These are phyloP conservation scores for Liodrosophila aerea DNA, from an alignment of 2,888 invertebrate genomes.

Conservation along the genomic window DNA sequence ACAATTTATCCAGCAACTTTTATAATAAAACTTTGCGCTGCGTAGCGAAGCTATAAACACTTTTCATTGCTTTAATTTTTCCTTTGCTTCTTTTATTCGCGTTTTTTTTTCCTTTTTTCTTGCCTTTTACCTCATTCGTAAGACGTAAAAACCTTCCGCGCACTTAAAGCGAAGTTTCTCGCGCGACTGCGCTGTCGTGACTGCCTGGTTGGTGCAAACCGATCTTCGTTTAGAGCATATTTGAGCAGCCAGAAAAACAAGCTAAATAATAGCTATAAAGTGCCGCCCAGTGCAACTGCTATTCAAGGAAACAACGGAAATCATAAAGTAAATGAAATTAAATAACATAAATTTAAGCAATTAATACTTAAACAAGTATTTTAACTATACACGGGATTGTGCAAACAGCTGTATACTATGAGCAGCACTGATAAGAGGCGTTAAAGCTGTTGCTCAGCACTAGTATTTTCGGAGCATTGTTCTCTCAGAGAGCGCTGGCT, in stretches of 20 bases:
- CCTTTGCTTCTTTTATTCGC: constrained; percentile 38
- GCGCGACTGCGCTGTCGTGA: constrained; percentile 65
- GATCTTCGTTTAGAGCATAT: constrained; percentile 41
- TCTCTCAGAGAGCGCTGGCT: constrained; percentile 14
- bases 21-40: constrained; percentile 13
- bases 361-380: no score
- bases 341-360: no score
- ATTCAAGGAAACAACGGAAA: no score
- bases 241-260: neutral
- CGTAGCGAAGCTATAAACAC: constrained; percentile 19
- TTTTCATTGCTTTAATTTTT: constrained; percentile 50
- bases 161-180: constrained; percentile 53
- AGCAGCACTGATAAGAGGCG: no score
- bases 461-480: no score
- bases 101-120: constrained; percentile 14
- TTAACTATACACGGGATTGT: no score
- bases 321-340: no score
- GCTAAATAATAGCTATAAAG: constrained; percentile 4
- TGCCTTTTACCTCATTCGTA: constrained; percentile 20
- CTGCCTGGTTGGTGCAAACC: constrained; percentile 48
- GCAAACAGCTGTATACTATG: no score
- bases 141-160: constrained; percentile 47
- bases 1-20: constrained; percentile 35
- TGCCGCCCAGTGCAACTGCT: neutral
- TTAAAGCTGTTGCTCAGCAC: no score